Base-by-base conservation (phyloP, 2,113 vertebrate species). In the Indicator indicator region DNA sequence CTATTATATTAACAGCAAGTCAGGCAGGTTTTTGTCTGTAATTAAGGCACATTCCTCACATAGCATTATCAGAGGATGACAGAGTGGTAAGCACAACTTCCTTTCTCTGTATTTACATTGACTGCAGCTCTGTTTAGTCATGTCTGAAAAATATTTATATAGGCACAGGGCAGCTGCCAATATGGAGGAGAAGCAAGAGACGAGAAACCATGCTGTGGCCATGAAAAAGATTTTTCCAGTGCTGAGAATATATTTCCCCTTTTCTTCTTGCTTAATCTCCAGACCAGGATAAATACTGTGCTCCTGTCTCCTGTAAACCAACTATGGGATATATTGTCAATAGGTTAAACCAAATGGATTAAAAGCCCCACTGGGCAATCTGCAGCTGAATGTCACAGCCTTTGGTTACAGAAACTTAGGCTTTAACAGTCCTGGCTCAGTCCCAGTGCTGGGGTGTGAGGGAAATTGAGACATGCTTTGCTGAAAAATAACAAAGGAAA, bases 111-210 rank as follows among this genome's bases (percentile, higher is more conserved):
- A 7, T 91, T 93, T 94, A 92, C 40, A 23, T 46, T 82, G 70
- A 90, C 59, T 76, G 48, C 68, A 73, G 46, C 78, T 80, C 48
- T 94, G 78, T 94, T 95, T 82, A 92, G 87, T 95, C 84, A 89
- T 56, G 75, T 83, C 91, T 94, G 73, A 73, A 55, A 33, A 90
- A 28, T 90, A 80, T 90, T 95, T 94, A 70, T 72, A 52, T 77
- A 73, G 83, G 83, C 54, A 33, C 26, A 68, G 65, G 17, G 17
- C 52, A 88, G 52, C 60, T 67, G 52, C 64, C 68, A 68, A 27
- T 50, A 63, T 87, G 67, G 70, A 84, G 14, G 40, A 76, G 18
- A 20, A 79, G 50, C 46, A 89, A 55, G 50, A 80, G 80, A 48
- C 69, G 88, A 89, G 59, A 74, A 93, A 80, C 56, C 27, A 59